phyloP scores from a whole-genome alignment of 2,797 vertebrate genomes.

The Sebastes hubbsi region DNA sequence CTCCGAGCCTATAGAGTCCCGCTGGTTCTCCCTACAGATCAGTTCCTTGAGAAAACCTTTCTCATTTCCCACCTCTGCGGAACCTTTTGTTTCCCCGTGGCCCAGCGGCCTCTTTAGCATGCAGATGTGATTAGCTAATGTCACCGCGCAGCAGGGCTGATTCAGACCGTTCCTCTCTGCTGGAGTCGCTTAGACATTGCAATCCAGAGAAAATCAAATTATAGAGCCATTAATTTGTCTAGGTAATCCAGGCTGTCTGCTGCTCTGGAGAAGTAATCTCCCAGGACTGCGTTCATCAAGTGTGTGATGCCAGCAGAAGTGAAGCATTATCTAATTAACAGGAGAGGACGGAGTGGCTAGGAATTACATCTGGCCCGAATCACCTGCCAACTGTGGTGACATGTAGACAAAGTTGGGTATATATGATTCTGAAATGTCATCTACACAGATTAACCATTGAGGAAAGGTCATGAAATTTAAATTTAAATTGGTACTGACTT shows the following conservation, averaged over 20 bases:
- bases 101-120: conserved; percentile 70
- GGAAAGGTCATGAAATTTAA: background rate
- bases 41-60: conserved; percentile 11
- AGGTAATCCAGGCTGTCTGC: conserved; percentile 85
- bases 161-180: conserved; percentile 69
- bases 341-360: conserved; percentile 53
- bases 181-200: conserved; percentile 78
- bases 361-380: conserved; percentile 70
- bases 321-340: conserved; percentile 85
- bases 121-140: conserved; percentile 80
- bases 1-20: background rate
- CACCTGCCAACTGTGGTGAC: conserved; percentile 50
- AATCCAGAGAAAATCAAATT: conserved; percentile 86
- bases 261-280: conserved; percentile 82
- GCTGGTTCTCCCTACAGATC: conserved; percentile 18
- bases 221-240: conserved; percentile 87
- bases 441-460: conserved; percentile 1
- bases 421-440: conserved; percentile 15
- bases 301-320: conserved; percentile 78
- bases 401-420: background rate
- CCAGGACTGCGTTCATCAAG: conserved; percentile 81
- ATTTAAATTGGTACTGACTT: background rate
- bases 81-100: conserved; percentile 42
- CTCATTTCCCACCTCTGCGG: conserved; percentile 16
- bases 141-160: conserved; percentile 61